Base-by-base conservation (phyloP, 1,140 invertebrate species). In the Drosophila arizonae region DNA sequence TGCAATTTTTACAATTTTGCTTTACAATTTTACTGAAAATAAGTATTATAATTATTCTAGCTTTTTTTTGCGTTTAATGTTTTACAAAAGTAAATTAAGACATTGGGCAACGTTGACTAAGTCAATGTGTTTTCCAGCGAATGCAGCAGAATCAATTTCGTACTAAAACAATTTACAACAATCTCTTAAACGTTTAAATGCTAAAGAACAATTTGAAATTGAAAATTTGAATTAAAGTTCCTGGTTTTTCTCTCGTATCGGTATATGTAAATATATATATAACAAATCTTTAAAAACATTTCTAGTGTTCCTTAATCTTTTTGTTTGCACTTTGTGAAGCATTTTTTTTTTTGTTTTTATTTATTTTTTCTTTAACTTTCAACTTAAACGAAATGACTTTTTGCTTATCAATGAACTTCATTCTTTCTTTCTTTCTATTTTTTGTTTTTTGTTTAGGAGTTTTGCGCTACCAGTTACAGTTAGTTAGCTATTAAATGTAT, bases 341-440 rank as follows among this genome's bases (percentile, higher is more conserved):
- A 52, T 9, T 33, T 33, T 26, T 45, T 24, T 1, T 24, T 24
- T 17, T 17, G 17, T 39, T 63, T 62, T 72, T 79, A 2, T 24
- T 24, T 24, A 2, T 24, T 39, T 63, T 62, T 52, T 15, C 5
- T 45, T 39, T 36, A 39, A 56, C 62, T 63, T 72, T 79, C 52
- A 54, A 81, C 79, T 87, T 87, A 88, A 73, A 88, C 62, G 65
- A 77, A 87, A 87, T 87, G 82, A 88, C 82, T 87, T 88, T 88
- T 88, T 62, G 78, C 78, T 78, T 86, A 67, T 70, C 63, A 58
- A 64, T 58, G 61, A 48, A 65, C 69, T 64, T 66, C 36, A 39
- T 39, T 39, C 36, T 39, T 39, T 39, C 36, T 39, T 39, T 39
- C 36, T 39, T 39, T 11, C 36, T 39, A 62, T 55, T 57, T 65